phyloP scores from a whole-genome alignment of 2,888 invertebrate species.

The Ectropis crepuscularia region DNA sequence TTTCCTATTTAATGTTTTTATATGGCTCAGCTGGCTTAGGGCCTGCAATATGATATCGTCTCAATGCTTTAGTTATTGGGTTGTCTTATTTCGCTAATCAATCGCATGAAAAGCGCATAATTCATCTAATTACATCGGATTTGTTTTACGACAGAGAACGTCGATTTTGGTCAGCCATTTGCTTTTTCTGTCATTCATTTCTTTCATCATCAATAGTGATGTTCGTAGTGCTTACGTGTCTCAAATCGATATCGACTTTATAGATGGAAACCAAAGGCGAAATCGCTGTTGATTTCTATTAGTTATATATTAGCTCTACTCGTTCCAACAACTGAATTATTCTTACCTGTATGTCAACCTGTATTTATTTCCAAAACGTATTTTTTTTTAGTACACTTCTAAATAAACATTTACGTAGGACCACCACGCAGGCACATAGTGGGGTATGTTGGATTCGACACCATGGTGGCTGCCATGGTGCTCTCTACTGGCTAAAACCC shows the following conservation, averaged over 20 bases:
- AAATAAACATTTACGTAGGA: too few species aligned
- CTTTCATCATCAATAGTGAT: conserved; percentile 62
- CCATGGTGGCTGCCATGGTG: too few species aligned
- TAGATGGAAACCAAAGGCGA: not conserved
- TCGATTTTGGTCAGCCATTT: conserved; percentile 83
- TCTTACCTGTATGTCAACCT: too few species aligned
- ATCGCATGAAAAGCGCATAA: conserved; percentile 85
- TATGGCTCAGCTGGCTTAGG: conserved; percentile 54
- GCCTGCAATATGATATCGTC: conserved; percentile 70
- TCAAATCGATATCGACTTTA: conserved; percentile 28
- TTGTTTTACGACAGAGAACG: conserved; percentile 75
- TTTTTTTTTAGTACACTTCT: too few species aligned
- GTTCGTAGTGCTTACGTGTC: conserved; percentile 31
- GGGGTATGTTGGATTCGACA: too few species aligned
- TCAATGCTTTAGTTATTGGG: conserved; percentile 66
- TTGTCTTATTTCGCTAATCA: conserved; percentile 84
- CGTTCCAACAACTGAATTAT: too few species aligned
- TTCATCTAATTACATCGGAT: conserved; percentile 86
- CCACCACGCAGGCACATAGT: too few species aligned
- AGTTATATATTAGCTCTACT: too few species aligned
- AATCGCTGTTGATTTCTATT: not conserved
- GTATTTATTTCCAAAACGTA: too few species aligned
- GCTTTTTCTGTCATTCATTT: conserved; percentile 76
- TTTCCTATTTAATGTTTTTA: conserved; percentile 51
- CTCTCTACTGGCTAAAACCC: too few species aligned